A percentile compares a stretch with the other conserved stretches of the same genome.
These are phyloP conservation scores for Leptodactylus fuscus DNA, from an alignment of 2,113 vertebrate species.

Conservation along the genomic window DNA sequence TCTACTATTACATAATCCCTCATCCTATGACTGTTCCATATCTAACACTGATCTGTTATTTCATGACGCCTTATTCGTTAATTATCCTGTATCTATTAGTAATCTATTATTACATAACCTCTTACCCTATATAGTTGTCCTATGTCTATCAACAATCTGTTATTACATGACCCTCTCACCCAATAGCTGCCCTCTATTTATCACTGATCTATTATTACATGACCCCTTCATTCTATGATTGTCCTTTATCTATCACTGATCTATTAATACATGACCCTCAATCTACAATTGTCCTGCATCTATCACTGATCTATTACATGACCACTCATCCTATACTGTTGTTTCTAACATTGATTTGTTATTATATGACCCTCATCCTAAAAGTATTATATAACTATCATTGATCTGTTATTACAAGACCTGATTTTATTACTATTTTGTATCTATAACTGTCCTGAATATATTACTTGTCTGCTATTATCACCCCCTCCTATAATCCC, in stretches of 20 bases:
- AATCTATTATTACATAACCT: neutral
- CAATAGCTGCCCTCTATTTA: neutral
- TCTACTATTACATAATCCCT: neutral
- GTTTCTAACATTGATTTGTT: neutral
- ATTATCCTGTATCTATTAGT: neutral
- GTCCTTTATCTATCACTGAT: neutral
- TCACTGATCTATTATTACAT: neutral
- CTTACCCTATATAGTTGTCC: neutral
- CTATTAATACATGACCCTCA: neutral
- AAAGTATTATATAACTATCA: neutral
- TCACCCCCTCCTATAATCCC: too few relatives aligned
- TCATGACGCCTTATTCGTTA: too few relatives aligned
- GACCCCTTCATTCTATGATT: neutral
- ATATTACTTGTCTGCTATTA: neutral
- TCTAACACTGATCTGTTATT: neutral
- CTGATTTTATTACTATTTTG: neutral
- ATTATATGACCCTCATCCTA: neutral
- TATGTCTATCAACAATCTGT: neutral
- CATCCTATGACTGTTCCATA: neutral
- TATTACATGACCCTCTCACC: neutral
- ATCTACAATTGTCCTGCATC: neutral
- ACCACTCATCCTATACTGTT: neutral
- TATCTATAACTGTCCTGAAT: neutral
- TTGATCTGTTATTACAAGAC: neutral
- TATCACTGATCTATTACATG: constrained; percentile 6